Evolutionary conservation across 2,888 invertebrate species (phyloP).

Genomic region (Coenonympha arcania): DNA sequence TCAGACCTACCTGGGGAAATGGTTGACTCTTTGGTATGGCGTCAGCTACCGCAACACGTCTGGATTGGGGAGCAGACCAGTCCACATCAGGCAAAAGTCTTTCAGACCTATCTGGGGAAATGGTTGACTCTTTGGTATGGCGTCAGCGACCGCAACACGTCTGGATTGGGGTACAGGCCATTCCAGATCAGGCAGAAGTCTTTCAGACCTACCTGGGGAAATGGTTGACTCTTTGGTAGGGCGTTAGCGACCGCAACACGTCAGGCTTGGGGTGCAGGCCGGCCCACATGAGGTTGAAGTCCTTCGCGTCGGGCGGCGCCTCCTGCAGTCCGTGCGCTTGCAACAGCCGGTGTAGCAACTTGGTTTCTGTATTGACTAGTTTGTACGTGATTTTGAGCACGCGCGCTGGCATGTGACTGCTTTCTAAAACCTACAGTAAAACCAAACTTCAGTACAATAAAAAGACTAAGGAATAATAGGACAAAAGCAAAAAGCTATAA

Average conservation of each 20-base stretch:
- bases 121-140: slow-evolving; percentile 14
- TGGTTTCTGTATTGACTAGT: slow-evolving; percentile 86
- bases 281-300: slow-evolving; percentile 93
- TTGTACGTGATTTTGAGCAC: slow-evolving; percentile 84
- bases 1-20: too few species aligned
- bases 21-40: too few species aligned
- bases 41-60: too few species aligned
- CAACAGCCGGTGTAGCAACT: slow-evolving; percentile 81
- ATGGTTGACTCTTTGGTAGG: slow-evolving; percentile 96
- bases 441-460: neutral
- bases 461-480: neutral
- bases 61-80: too few species aligned
- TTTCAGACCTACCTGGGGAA: slow-evolving; percentile 83
- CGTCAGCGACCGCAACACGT: neutral
- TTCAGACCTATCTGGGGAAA: slow-evolving; percentile 3
- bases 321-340: slow-evolving; percentile 85
- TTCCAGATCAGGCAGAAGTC: neutral
- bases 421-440: slow-evolving; percentile 55
- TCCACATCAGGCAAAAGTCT: neutral
- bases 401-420: slow-evolving; percentile 77
- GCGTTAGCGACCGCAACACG: slow-evolving; percentile 82
- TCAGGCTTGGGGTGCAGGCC: slow-evolving; percentile 94
- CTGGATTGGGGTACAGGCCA: too few species aligned
- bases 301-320: slow-evolving; percentile 73
- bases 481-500: too few species aligned